phyloP scores from a whole-genome alignment of 2,113 vertebrate species.

The Nothobranchius kuhntae region DNA sequence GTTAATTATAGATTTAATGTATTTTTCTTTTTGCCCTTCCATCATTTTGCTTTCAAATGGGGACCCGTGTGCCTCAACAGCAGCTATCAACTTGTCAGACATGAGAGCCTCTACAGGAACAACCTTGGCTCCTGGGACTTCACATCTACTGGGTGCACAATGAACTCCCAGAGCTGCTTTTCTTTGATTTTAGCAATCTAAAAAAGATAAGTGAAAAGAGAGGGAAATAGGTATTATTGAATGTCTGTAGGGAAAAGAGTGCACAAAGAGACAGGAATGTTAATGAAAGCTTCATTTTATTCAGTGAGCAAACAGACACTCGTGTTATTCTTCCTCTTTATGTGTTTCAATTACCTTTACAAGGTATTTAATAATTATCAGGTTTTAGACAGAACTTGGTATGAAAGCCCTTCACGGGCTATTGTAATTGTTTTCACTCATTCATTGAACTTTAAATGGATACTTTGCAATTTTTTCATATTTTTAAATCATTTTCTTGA shows the following conservation, averaged over 20 bases:
- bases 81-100: constrained; percentile 47
- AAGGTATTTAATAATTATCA: background rate
- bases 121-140: constrained; percentile 56
- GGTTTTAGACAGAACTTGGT: constrained; percentile 9
- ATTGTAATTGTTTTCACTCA: too few relatives aligned
- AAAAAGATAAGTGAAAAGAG: constrained; percentile 29
- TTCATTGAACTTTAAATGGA: too few relatives aligned
- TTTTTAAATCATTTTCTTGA: too few relatives aligned
- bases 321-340: background rate
- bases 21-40: background rate
- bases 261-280: constrained; percentile 49
- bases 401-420: background rate
- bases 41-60: constrained; percentile 31
- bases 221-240: constrained; percentile 17
- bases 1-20: constrained; percentile 25
- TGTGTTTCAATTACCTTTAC: background rate
- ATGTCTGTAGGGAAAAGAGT: constrained; percentile 30
- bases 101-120: constrained; percentile 33
- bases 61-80: constrained; percentile 30
- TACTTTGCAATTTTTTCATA: too few relatives aligned
- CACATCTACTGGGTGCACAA: constrained; percentile 10
- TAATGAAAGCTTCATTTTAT: constrained; percentile 55
- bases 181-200: constrained; percentile 20
- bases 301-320: constrained; percentile 12
- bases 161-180: constrained; percentile 23